A percentile compares a stretch with the other conserved stretches of the same genome.
Evolutionary conservation across 2,888 invertebrate species (phyloP).

Genomic region (Agelastica alni): DNA sequence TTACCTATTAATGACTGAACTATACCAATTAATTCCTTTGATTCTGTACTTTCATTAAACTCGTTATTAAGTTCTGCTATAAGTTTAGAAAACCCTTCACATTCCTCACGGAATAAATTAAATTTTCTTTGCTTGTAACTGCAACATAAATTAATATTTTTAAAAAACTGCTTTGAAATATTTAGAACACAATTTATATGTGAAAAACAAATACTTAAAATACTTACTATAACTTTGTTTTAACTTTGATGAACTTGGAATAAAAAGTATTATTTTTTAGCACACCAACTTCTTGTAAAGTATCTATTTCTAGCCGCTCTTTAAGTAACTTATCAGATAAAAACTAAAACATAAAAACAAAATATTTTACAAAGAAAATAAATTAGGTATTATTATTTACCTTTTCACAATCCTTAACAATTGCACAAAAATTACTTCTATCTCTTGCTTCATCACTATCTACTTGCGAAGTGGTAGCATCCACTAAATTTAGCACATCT

Average conservation of each 20-base stretch:
- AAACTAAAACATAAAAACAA: conserved; percentile 55
- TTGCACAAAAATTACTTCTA: conserved; percentile 74
- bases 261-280: conserved; percentile 88
- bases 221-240: conserved; percentile 96
- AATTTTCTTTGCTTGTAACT: conserved; percentile 99
- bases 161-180: background rate
- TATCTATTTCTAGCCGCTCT: conserved; percentile 91
- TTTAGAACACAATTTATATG: background rate
- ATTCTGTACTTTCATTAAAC: conserved; percentile 65
- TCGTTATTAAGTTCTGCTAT: conserved; percentile 92
- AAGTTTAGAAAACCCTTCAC: conserved; percentile 97
- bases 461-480: conserved; percentile 74
- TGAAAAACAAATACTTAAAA: background rate
- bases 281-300: conserved; percentile 88
- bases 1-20: conserved; percentile 92
- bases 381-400: conserved; percentile 56
- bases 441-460: conserved; percentile 68
- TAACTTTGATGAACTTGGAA: conserved; percentile 95
- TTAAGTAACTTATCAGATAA: conserved; percentile 86
- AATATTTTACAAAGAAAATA: background rate
- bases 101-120: conserved; percentile 97
- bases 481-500: conserved; percentile 83
- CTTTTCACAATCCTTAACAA: conserved; percentile 80
- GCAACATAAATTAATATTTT: conserved; percentile 51
- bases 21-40: conserved; percentile 78